Evolutionary conservation across 2,113 vertebrate genomes (phyloP).

Genomic region (Corynorhinus townsendii): DNA sequence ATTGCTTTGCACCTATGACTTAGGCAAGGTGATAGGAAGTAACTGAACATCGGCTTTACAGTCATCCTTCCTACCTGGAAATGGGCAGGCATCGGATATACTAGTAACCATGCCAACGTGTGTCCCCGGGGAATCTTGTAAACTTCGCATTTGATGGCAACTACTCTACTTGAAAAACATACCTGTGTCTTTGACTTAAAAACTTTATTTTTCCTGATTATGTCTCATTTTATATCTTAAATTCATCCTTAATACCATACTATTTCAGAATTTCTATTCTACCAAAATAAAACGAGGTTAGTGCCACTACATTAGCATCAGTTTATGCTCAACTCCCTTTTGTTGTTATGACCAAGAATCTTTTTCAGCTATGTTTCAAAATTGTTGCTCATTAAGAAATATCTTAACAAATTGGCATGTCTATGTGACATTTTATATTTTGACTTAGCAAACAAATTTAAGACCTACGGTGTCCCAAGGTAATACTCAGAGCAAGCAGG

Average conservation of each 20-base stretch:
- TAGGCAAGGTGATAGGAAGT: not conserved
- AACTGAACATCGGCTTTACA: not conserved
- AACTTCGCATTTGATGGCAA: not conserved
- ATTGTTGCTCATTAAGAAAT: constrained; percentile 28
- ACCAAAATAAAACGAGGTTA: constrained; percentile 33
- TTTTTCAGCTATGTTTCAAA: constrained; percentile 6
- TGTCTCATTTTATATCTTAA: constrained; percentile 8
- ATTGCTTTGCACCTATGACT: not conserved
- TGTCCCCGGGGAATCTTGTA: not conserved
- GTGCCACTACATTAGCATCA: not conserved
- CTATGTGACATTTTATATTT: not conserved
- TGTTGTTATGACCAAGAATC: not conserved
- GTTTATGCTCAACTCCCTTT: not conserved
- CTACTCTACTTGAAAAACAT: not conserved
- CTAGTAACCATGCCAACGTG: not conserved
- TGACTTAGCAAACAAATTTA: not conserved
- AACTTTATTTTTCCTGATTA: not conserved
- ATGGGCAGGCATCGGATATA: fast-evolving
- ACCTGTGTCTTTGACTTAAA: not conserved
- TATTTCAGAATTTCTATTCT: not conserved
- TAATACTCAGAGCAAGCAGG: not conserved
- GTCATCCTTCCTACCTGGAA: constrained; percentile 17
- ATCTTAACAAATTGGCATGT: not conserved
- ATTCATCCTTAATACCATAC: not conserved
- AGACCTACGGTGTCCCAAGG: not conserved